Conservation (phyloP, 2,797 vertebrate species). For the Acanthis flammea region DNA sequence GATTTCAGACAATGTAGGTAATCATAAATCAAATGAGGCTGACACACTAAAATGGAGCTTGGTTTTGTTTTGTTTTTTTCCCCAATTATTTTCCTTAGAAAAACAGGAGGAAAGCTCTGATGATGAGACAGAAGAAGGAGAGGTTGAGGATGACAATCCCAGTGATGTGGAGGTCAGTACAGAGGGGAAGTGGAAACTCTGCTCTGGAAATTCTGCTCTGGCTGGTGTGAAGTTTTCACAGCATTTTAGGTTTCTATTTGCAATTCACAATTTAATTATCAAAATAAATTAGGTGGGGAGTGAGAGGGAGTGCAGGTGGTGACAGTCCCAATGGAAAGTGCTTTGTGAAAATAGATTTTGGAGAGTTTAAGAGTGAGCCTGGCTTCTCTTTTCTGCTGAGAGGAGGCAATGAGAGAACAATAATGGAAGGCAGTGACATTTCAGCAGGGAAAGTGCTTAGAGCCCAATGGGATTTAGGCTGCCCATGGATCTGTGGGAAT, state of each 20-base stretch:
- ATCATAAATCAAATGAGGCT: background rate
- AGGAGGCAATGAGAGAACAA: constrained; percentile 54
- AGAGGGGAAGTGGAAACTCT: background rate
- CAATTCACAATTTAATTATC: background rate
- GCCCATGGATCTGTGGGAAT: background rate
- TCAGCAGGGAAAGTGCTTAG: background rate
- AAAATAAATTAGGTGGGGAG: background rate
- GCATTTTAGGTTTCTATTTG: background rate
- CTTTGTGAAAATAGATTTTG: background rate
- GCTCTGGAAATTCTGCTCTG: background rate
- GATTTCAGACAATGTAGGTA: background rate
- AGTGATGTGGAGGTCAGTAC: constrained; percentile 78
- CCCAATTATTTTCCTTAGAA: constrained; percentile 61
- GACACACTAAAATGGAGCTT: background rate
- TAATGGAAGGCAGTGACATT: background rate
- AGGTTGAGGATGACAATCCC: constrained; percentile 82
- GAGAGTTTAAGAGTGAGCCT: background rate
- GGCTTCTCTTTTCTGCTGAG: background rate
- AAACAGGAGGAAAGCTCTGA: constrained; percentile 81
- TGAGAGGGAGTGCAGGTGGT: background rate
- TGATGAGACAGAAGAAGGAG: constrained; percentile 82
- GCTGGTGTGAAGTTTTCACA: background rate
- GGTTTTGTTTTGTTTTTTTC: background rate
- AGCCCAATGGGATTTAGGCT: background rate
- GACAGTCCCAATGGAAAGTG: background rate